Conservation (phyloP, 2,113 vertebrate species). For the Narcine bancroftii region DNA sequence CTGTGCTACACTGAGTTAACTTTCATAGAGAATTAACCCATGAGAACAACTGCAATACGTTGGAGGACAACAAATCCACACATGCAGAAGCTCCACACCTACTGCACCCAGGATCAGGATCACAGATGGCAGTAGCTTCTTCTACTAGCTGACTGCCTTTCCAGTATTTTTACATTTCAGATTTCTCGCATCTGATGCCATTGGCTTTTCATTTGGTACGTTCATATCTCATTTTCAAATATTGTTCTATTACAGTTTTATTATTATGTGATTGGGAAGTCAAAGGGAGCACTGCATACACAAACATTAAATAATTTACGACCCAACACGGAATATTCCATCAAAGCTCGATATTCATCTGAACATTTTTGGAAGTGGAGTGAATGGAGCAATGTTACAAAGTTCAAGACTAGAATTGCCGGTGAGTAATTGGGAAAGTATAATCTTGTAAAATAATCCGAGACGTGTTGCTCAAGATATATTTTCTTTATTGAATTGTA, state of each 20-base stretch:
- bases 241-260: neutral
- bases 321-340: conserved; percentile 43
- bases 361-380: conserved; percentile 60
- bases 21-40: no score
- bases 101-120: no score
- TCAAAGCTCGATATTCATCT: conserved; percentile 46
- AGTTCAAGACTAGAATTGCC: conserved; percentile 48
- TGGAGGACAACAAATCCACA: no score
- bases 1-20: no score
- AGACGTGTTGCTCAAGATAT: neutral
- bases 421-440: conserved; percentile 45
- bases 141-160: no score
- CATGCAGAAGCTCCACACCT: no score
- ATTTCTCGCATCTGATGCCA: no score
- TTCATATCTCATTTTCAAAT: neutral
- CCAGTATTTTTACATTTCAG: no score
- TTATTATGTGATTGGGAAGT: neutral
- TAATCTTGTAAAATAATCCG: neutral
- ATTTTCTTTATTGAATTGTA: no score
- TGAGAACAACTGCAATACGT: no score
- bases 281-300: neutral
- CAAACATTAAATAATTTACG: conserved; percentile 41
- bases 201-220: no score
- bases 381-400: conserved; percentile 41
- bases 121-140: no score